Base-by-base conservation (phyloP, 1,140 invertebrate species). In the Xylocopa sonorina region DNA sequence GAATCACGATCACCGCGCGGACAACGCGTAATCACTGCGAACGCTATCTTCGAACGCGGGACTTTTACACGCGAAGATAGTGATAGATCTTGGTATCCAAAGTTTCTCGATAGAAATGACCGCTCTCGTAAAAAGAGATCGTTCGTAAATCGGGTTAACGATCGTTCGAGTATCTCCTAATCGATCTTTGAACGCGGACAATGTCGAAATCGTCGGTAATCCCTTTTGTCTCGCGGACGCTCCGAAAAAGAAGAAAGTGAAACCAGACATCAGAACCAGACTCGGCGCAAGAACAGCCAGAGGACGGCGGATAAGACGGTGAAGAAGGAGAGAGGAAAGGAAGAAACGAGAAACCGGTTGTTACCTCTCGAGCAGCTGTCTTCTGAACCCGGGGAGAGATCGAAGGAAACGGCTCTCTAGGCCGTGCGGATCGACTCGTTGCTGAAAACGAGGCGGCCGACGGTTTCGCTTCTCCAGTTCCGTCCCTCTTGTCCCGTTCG, bases 351-450 rank as follows among this genome's bases (percentile, higher is more conserved):
- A 58, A 82, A 84, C 83, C 80, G 80, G 80, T 84, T 82, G 76
- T 67, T 84, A 58, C 64, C 71, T 78, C 66, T 81, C 74, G 50
- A 57, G 76, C 80, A 71, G 82, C 76, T 82, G 76, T 84, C 80
- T 76, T 80, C 71, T 71, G 43, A 48, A 16, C n/a, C 58, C 38
- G 41, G 48, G 62, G 69, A 78, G 46, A 34, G 60, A 43, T 48
- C 38, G 68, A 74, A 78, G 80, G 29, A 68, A 84, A 69, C 55
- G 68, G n/a, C n/a, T n/a, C 50, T 74, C 63, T 41, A 73, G 55
- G 79, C 34, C 78, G 73, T n/a, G 68, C 67, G 48, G 73, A 66
- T 78, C 73, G 60, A 60, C 34, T 75, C 58, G 58, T 57, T 73
- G 38, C 64, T 80, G 75, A 71, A 84, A 71, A 75, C 76, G 60